These are phyloP conservation scores for Cyprinodon brontotheroides DNA, from an alignment of 2,113 vertebrate species.

Conservation along the genomic window DNA sequence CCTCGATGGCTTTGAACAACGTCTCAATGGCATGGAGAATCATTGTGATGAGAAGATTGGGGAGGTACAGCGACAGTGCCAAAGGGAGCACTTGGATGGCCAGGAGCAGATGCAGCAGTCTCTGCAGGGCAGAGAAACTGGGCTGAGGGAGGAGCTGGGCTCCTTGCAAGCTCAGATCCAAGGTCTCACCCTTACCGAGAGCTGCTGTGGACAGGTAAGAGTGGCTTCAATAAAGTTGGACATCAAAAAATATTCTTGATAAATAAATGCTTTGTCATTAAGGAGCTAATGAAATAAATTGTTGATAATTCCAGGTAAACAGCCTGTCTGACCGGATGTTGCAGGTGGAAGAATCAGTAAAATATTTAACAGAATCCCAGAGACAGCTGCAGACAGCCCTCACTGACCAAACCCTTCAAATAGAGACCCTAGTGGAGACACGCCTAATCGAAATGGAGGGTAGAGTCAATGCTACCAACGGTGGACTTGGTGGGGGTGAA, in stretches of 20 bases:
- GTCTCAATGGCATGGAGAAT: constrained; percentile 84
- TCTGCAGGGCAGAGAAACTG: constrained; percentile 89
- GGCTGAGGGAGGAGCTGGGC: constrained; percentile 88
- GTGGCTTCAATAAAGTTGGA: not conserved
- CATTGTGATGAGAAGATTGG: constrained; percentile 86
- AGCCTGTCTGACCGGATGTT: constrained; percentile 85
- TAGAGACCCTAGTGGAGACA: constrained; percentile 82
- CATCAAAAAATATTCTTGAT: not conserved
- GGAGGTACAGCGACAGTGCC: constrained; percentile 87
- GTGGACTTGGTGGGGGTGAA: constrained; percentile 64
- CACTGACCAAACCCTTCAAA: constrained; percentile 77
- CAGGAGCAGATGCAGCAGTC: constrained; percentile 88
- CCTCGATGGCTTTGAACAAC: constrained; percentile 89
- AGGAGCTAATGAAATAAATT: not conserved
- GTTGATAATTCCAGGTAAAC: constrained; percentile 73
- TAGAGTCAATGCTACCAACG: constrained; percentile 83
- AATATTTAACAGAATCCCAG: constrained; percentile 86
- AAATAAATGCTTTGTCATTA: not conserved
- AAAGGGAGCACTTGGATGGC: constrained; percentile 86
- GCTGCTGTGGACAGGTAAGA: constrained; percentile 86
- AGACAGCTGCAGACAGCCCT: constrained; percentile 75
- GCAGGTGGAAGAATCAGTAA: constrained; percentile 87
- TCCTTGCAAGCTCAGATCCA: constrained; percentile 90
- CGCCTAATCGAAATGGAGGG: constrained; percentile 85
- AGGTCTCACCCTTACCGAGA: constrained; percentile 87